Evolutionary conservation across 2,888 invertebrate genomes (phyloP).

Genomic region (Cheilosia pagana): DNA sequence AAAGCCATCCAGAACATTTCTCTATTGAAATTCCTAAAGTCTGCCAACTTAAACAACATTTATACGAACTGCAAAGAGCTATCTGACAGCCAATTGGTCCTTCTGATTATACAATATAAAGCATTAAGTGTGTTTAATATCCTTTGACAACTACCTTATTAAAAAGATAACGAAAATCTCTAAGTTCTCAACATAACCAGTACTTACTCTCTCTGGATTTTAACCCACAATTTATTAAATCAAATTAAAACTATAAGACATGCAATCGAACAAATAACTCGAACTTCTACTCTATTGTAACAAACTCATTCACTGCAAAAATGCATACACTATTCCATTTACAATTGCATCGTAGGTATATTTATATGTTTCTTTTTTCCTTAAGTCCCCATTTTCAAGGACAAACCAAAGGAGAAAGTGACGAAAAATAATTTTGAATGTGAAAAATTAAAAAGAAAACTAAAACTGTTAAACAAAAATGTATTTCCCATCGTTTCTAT

Average conservation of each 20-base stretch:
- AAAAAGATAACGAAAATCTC: conserved; percentile 6
- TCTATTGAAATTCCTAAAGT: no score
- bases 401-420: conserved; percentile 17
- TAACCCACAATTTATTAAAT: conserved; percentile 18
- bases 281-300: conserved; percentile 28
- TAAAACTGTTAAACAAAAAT: conserved; percentile 10
- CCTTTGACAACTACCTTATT: not conserved
- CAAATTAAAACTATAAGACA: conserved; percentile 37
- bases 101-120: not conserved
- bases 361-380: not conserved
- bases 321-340: conserved; percentile 19
- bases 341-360: conserved; percentile 1
- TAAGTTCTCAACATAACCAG: conserved; percentile 11
- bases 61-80: not conserved
- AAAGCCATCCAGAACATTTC: no score
- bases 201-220: conserved; percentile 38
- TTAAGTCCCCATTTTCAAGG: conserved; percentile 13
- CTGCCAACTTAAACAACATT: no score
- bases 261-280: conserved; percentile 49
- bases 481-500: conserved; percentile 29
- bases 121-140: not conserved
- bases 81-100: not conserved
- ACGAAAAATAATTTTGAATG: conserved; percentile 6
- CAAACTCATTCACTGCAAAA: conserved; percentile 50
- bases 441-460: conserved; percentile 7